These are phyloP conservation scores for Avahi laniger DNA, from an alignment of 2,797 vertebrate species.

Conservation along the genomic window DNA sequence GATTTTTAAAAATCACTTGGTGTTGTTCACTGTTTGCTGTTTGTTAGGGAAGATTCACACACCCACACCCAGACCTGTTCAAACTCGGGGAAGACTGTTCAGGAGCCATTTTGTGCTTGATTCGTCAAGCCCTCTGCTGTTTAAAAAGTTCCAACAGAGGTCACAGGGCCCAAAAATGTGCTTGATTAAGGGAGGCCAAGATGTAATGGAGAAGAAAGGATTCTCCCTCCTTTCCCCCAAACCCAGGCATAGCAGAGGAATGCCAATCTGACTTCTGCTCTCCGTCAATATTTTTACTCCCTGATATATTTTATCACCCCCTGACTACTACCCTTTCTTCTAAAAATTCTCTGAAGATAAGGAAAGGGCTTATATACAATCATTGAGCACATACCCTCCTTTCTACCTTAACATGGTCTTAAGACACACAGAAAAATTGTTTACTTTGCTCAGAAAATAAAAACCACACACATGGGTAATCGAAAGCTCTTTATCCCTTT, in stretches of 20 bases:
- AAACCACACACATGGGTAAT: not conserved
- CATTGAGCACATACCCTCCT: not conserved
- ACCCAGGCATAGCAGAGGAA: not conserved
- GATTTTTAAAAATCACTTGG: slow-evolving; percentile 4
- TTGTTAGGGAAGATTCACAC: not conserved
- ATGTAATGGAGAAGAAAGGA: not conserved
- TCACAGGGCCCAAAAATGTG: not conserved
- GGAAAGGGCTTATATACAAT: not conserved
- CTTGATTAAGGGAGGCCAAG: not conserved
- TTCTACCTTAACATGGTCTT: not conserved
- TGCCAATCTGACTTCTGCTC: not conserved
- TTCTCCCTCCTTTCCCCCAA: not conserved
- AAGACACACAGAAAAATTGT: not conserved
- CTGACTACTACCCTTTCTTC: not conserved
- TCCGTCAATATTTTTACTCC: not conserved
- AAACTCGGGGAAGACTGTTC: not conserved
- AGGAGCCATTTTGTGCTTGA: not conserved
- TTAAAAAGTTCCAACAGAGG: not conserved
- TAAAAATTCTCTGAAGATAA: not conserved
- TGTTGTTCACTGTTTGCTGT: not conserved
- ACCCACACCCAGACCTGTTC: not conserved
- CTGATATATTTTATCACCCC: not conserved
- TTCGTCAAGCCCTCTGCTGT: not conserved
- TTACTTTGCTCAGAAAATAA: slow-evolving; percentile 12
- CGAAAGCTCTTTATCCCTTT: not conserved